These are phyloP conservation scores for Catamblyrhynchus diadema DNA, from an alignment of 2,797 vertebrate genomes.

Conservation along the genomic window DNA sequence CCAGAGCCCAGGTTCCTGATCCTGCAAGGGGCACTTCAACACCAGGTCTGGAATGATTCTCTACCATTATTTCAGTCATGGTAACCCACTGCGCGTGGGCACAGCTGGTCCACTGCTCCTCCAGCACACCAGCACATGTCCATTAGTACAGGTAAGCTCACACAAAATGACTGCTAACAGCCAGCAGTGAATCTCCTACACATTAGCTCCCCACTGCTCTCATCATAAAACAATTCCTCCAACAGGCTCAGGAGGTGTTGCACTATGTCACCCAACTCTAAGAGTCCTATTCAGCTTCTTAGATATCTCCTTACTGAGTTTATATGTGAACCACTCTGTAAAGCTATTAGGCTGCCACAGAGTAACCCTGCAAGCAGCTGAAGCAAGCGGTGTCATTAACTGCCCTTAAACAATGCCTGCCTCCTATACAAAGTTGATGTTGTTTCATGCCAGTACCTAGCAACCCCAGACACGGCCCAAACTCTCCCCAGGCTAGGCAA, in stretches of 20 bases:
- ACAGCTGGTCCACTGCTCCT: neutral
- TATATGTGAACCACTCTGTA: neutral
- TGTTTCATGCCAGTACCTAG: neutral
- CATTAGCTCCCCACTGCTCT: neutral
- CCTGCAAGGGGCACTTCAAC: neutral
- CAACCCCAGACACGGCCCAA: neutral
- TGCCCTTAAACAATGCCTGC: neutral
- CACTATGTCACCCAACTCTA: neutral
- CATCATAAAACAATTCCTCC: neutral
- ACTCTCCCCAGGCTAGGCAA: neutral
- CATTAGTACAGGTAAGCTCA: neutral
- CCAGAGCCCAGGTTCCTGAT: neutral
- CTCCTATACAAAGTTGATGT: neutral
- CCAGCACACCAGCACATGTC: neutral
- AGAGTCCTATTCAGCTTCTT: neutral
- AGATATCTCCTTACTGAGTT: neutral
- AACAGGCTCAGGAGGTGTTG: neutral
- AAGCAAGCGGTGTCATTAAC: neutral
- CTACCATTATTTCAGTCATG: rapidly evolving
- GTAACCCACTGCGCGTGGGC: neutral
- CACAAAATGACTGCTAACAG: neutral
- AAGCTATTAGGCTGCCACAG: neutral
- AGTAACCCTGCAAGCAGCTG: neutral
- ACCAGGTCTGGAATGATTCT: neutral
- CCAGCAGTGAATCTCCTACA: neutral